Base-by-base conservation (phyloP, 2,888 invertebrate genomes). In the Megastigmus dorsalis region DNA sequence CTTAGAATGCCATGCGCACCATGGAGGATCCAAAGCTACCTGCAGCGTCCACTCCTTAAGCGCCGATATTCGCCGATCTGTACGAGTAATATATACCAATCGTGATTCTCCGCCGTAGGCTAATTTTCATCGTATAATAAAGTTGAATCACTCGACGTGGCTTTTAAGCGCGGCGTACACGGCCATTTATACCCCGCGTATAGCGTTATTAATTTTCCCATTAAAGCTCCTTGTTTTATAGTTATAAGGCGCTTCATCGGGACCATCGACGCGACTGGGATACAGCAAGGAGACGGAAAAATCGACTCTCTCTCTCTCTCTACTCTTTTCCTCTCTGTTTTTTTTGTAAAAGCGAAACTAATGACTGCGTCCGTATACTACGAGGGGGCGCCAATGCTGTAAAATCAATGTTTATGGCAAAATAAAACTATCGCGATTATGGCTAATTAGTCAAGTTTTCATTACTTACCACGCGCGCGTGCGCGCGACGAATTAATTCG, bases 151-250 rank as follows among this genome's bases (percentile, higher is more conserved):
- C 10, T 33, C 18, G 15, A 6, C 38, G 10, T 3, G 38, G 13
- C 13, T 43, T 59, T 48, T 15, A 62, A 62, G 33, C 23, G 62
- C 48, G 13, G 23, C n/a, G n/a, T 18, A 5, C 41, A 20, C 23
- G 33, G 28, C 13, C 20, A 3, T 41, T n/a, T 41, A 41, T 36
- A 15, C 50, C 38, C 10, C 43, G 20, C 23, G 50, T 50, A 20
- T 30, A n/a, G n/a, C 38, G 28, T 65, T 65, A 71, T 71, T 55
- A 63, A 71, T 65, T 57, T 50, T 57, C 55, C 55, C 63, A 57
- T 59, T 57, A 41, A 48, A 28, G 5, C 15, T 28, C 65, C 48
- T 41, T 54, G 45, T 36, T 63, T 71, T 60, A 38, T 50, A 48
- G 48, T 48, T 30, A n/a, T 41, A 26, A n/a, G 23, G 10, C 15